Evolutionary conservation across 1,140 invertebrate genomes (phyloP).

Genomic region (Panagrolaimus sp.): DNA sequence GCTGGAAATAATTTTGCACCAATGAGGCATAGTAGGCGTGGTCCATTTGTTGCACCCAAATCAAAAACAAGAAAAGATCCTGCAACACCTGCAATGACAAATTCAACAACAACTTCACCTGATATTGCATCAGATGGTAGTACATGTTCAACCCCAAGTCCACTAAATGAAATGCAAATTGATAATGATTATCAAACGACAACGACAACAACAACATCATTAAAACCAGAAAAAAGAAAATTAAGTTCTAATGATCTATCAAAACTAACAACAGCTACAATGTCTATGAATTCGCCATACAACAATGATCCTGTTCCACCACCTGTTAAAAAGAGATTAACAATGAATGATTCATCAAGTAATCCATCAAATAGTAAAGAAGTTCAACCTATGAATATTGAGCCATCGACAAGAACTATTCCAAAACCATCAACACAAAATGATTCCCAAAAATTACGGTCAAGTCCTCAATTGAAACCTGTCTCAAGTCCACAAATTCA

Average conservation of each 20-base stretch:
- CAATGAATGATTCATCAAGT: no score
- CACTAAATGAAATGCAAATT: not conserved
- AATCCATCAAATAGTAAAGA: no score
- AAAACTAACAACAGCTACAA: not conserved
- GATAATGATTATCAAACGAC: not conserved
- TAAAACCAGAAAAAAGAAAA: not conserved
- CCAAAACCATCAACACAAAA: no score
- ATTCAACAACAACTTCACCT: conserved; percentile 10
- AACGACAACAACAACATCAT: no score
- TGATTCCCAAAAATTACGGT: no score
- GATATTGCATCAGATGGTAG: conserved; percentile 7
- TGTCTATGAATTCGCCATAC: no score
- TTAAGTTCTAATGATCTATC: not conserved
- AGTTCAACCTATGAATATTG: no score
- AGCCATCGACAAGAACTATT: no score
- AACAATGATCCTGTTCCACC: not conserved
- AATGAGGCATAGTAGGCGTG: not conserved
- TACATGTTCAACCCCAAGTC: conserved; percentile 3
- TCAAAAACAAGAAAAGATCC: not conserved
- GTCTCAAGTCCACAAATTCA: no score
- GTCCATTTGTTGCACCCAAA: not conserved
- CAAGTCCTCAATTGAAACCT: no score
- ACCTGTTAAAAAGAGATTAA: not conserved
- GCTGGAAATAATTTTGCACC: conserved; percentile 5
- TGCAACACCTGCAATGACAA: not conserved